Percentiles rank a stretch among this genome's conserved stretches.
phyloP scores from a whole-genome alignment of 1,140 invertebrate species.

The Zelostemma sp. region DNA sequence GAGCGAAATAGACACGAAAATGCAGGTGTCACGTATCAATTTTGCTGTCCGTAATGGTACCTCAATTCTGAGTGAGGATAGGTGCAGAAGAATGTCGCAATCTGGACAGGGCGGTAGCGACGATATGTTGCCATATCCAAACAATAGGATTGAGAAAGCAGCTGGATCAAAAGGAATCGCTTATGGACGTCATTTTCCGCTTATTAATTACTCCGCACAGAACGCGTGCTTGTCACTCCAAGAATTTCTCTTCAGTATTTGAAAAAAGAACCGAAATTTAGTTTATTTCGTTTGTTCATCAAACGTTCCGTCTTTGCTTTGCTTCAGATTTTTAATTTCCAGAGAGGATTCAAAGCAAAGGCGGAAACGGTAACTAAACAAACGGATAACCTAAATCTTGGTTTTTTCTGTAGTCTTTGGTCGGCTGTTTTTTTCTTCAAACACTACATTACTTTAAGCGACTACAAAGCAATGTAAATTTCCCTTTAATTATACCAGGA shows the following conservation, averaged over 20 bases:
- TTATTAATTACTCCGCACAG: conserved; percentile 11
- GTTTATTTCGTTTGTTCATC: too few species aligned
- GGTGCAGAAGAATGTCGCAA: conserved; percentile 32
- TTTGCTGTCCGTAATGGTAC: conserved; percentile 30
- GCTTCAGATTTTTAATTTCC: too few species aligned
- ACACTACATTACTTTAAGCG: too few species aligned
- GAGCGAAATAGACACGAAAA: conserved; percentile 11
- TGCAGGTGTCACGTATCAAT: conserved; percentile 48
- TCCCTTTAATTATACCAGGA: too few species aligned
- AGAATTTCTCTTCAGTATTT: neutral
- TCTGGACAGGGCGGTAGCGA: conserved; percentile 35
- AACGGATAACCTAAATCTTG: too few species aligned
- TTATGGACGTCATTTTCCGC: conserved; percentile 41
- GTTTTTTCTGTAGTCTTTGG: too few species aligned
- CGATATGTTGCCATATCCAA: conserved; percentile 32
- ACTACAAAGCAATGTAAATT: too few species aligned
- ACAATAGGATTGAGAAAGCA: conserved; percentile 56
- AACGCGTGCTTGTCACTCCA: neutral
- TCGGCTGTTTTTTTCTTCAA: too few species aligned
- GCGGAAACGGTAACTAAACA: too few species aligned
- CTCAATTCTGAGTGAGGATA: conserved; percentile 28
- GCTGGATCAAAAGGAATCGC: conserved; percentile 32
- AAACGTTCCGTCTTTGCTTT: too few species aligned
- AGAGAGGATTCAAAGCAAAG: too few species aligned
- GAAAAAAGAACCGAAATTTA: too few species aligned